Base-by-base conservation (phyloP, 37 sponge, comb jelly and placozoan genomes). In the Bolinopsis microptera region DNA sequence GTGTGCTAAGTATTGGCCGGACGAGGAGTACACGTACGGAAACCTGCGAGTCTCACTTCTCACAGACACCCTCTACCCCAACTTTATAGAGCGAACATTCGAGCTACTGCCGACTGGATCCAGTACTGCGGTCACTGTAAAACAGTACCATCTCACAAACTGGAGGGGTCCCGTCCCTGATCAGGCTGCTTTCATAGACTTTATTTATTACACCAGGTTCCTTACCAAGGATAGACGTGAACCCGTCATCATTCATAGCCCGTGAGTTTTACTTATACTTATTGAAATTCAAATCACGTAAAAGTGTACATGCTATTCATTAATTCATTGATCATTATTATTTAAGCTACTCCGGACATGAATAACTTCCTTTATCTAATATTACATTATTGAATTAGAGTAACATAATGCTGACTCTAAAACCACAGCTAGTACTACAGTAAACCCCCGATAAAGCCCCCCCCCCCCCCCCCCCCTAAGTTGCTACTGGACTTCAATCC, bases 1-100 rank as follows among this genome's bases (percentile, higher is more conserved):
- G 48, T 86, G 90, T 41, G 90, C 90, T 22, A 86, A 86, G 28
- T 86, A 86, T 38, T 86, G 90, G 90, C 90, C 90, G 0, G 90
- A 86, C 36, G 90, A 86, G 8, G 90, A 86, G 61, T 86, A 41
- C 90, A 86, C 90, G 28, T 86, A 86, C 61, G 90, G 90, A 21
- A 86, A 27, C 36, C 23, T 86, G 25, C 40, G 90, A 38, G 90
- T 86, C 1, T 28, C 35, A 0, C 90, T 86, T 25, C 61, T 86
- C 1, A 33, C 90, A 3, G 90, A 86, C 36, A 34, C 35, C 28
- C 36, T 86, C 30, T 34, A 86, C 26, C 90, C 90, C 13, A 40
- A 86, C 90, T 86, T 86, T 39, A 34, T 86, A 3, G 90, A 86
- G 61, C 90, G 90, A 1, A 86, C 90, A 18, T 39, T 86, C 1